Evolutionary conservation across 30 jellyfish, hydroid and myxozoan species (phyloP).

Genomic region (Sanderia malayensis): DNA sequence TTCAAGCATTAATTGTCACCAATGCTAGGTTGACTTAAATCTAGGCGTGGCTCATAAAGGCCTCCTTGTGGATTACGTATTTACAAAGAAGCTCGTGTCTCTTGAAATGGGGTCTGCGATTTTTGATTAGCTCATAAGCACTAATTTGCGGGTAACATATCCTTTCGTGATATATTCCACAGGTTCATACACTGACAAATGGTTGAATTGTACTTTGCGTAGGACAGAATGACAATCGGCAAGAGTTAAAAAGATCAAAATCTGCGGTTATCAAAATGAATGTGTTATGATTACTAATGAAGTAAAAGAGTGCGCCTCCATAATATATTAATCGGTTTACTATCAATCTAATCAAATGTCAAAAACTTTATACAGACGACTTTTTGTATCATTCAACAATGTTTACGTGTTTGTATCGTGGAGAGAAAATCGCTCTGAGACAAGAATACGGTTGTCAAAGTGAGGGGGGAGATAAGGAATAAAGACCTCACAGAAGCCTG

Average conservation of each 20-base stretch:
- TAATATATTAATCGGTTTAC: constrained; percentile 48
- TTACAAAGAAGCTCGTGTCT: too few species aligned
- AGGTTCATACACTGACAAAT: neutral
- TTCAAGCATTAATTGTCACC: too few species aligned
- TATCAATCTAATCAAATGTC: constrained; percentile 17
- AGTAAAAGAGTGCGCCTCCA: constrained; percentile 60
- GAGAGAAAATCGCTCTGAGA: too few species aligned
- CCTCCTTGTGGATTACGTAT: too few species aligned
- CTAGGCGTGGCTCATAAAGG: too few species aligned
- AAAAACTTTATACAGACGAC: neutral
- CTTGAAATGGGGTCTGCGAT: too few species aligned
- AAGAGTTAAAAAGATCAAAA: neutral
- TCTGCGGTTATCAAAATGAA: constrained; percentile 4
- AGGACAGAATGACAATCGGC: neutral
- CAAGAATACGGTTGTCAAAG: too few species aligned
- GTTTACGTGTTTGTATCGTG: too few species aligned
- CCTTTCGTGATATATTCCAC: neutral
- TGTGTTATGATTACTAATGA: constrained; percentile 48
- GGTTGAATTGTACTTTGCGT: neutral
- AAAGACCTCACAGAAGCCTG: too few species aligned
- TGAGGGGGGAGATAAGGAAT: too few species aligned
- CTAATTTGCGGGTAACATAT: neutral
- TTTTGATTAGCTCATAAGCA: neutral
- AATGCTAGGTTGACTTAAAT: too few species aligned
- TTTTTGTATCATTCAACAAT: neutral